Percentiles rank a stretch among this genome's conserved stretches.
Conservation (phyloP, 2,113 vertebrate genomes). For the Vulpes vulpes region DNA sequence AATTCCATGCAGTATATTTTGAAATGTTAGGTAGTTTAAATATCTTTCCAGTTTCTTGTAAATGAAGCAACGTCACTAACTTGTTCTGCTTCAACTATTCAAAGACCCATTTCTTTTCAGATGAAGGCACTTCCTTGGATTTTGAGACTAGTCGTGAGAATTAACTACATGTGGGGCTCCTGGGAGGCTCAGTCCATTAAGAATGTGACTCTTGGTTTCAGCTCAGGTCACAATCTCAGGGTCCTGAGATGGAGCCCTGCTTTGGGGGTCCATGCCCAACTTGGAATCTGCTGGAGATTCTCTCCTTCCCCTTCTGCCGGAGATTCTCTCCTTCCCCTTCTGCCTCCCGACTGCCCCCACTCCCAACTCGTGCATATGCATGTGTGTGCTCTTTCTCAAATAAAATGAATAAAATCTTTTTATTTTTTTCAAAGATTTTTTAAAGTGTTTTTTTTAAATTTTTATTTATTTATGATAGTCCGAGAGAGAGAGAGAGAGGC, state of each 20-base stretch:
- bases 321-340: background rate
- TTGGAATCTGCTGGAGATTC: background rate
- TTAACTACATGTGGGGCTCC: background rate
- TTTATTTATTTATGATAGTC: too few relatives aligned
- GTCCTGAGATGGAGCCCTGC: background rate
- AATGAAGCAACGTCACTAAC: background rate
- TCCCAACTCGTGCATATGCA: background rate
- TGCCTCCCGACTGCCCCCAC: background rate
- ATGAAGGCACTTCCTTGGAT: background rate
- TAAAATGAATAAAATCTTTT: background rate
- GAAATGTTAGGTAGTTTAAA: background rate
- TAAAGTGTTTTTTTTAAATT: too few relatives aligned
- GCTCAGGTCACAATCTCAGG: background rate
- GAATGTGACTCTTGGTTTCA: background rate
- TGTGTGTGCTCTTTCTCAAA: background rate
- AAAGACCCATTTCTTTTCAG: background rate
- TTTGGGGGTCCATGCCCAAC: background rate
- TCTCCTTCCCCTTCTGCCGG: background rate
- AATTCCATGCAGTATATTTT: background rate
- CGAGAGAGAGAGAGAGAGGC: too few relatives aligned
- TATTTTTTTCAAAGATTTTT: too few relatives aligned
- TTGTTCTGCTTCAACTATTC: background rate
- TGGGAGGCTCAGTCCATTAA: background rate
- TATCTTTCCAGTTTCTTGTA: background rate
- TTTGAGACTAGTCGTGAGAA: background rate